Evolutionary conservation across 2,797 vertebrate species (phyloP), one percentile per base, ranked within the genome.

Genomic region (Xiphophorus birchmanni): DNA sequence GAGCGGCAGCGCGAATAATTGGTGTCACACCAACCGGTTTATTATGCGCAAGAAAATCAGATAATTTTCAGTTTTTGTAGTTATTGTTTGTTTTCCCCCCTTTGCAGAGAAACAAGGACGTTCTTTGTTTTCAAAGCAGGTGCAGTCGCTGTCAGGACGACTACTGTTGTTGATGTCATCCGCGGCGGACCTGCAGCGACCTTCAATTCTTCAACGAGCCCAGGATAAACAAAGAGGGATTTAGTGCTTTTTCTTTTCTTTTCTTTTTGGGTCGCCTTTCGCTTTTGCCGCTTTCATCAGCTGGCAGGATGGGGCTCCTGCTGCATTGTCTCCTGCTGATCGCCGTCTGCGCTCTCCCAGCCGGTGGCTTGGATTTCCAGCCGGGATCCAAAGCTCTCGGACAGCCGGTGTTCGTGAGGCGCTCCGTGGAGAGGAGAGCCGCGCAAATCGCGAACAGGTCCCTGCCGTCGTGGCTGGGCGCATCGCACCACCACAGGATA

Each of bases 101-200:
- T 58, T 58, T 44, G 47, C 4, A 17, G 32, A 37, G 42, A 45
- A 44, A 78, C 26, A 63, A 35, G 63, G 56, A 63, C 56, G 40
- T 77, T 80, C 65, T 45, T 79, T 84, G 79, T 84, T 87, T 87
- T 87, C 45, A 85, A 77, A 90, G 79, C 82, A 74, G 15, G 76
- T 79, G 83, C 79, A 88, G 88, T 90, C 86, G 84, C 89, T 95
- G 93, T 93, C 93, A 92, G 89, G 79, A 80, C 87, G 90, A 88
- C 84, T 86, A 84, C 80, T 92, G 88, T 94, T 94, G 93, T 95
- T 95, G 92, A 93, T 94, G 92, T 92, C 92, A 93, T 93, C 91
- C 80, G 84, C 85, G 80, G 86, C 79, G 77, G 90, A 87, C 90
- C 91, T 84, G 84, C 87, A 93, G 93, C 93, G 89, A 94, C 90